Evolutionary conservation across 2,797 vertebrate genomes (phyloP), one percentile per base, ranked within the genome.

Genomic region (Gobionotothen gibberifrons): DNA sequence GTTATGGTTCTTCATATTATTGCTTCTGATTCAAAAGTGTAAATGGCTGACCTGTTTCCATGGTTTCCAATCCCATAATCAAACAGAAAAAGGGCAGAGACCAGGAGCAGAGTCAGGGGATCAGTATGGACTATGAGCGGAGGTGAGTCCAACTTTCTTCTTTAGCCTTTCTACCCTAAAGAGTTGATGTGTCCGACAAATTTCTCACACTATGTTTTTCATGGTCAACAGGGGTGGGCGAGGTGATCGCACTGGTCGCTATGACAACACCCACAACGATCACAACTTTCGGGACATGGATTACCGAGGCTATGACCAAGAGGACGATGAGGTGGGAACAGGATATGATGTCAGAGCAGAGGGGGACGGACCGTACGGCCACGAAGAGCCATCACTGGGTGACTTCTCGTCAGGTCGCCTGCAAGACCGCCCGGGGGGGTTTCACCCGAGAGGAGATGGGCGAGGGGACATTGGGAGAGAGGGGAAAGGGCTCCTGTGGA

Each of bases 271-370:
- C 49, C 85, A 90, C 6, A 92, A 92, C 0, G 95, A 97, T 65
- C 96, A 97, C 43, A 96, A 97, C 86, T 97, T 96, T 77, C 90
- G 94, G 16, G 97, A 97, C 69, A 96, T 97, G 96, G 97, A 98
- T 85, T 97, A 97, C 75, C 85, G 96, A 0, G 96, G 92, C 13
- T 97, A 96, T 10, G 90, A 94, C 47, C 95, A 94, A 15, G 95
- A 96, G 5, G 94, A 95, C 3, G 92, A 93, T 59, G 89, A 92
- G 21, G 39, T 69, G 6, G 90, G 82, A 22, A 2, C 69, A n/a
- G 86, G 51, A 14, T 91, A 77, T 72, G 85, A 93, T 64, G 59
- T 68, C 56, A 60, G 73, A 68, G 40, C 62, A 1, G 74, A 85
- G 1, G 84, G 65, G 11, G 85, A 90, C 62, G 56, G 88, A 32